Evolutionary conservation across 2,113 vertebrate species (phyloP).

Genomic region (Lepus europaeus): DNA sequence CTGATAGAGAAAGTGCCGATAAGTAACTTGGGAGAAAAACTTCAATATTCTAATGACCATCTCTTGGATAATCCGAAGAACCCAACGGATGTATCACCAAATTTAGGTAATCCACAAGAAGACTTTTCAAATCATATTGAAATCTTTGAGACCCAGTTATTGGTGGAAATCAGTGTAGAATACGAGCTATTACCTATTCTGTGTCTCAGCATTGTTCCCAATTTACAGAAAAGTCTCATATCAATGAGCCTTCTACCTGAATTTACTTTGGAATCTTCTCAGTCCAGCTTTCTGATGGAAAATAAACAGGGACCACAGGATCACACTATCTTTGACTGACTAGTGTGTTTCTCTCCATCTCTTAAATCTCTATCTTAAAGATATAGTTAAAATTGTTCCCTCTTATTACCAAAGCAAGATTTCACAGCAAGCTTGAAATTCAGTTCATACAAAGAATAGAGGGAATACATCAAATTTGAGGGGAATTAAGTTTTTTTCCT

Average conservation of each 20-base stretch:
- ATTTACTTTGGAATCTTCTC: slow-evolving; percentile 61
- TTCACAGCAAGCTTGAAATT: slow-evolving; percentile 52
- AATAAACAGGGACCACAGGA: neutral
- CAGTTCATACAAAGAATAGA: slow-evolving; percentile 44
- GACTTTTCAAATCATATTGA: slow-evolving; percentile 61
- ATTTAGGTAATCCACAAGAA: slow-evolving; percentile 38
- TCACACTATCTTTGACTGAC: neutral
- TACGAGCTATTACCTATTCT: slow-evolving; percentile 81
- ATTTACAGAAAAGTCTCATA: slow-evolving; percentile 85
- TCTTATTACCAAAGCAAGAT: slow-evolving; percentile 26
- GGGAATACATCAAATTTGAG: slow-evolving; percentile 18
- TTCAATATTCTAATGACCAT: slow-evolving; percentile 59
- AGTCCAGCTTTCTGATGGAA: neutral
- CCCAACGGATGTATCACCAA: neutral
- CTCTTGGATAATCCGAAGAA: slow-evolving; percentile 69
- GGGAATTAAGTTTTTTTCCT: neutral
- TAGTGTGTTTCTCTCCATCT: neutral
- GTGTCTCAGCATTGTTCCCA: slow-evolving; percentile 83
- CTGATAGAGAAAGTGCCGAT: slow-evolving; percentile 80
- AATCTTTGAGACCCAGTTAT: slow-evolving; percentile 72
- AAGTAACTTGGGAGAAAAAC: slow-evolving; percentile 58
- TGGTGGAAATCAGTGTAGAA: slow-evolving; percentile 74
- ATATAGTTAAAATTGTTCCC: slow-evolving; percentile 8
- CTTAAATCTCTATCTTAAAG: slow-evolving; percentile 15
- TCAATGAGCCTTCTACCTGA: slow-evolving; percentile 76